Evolutionary conservation across 2,113 vertebrate genomes (phyloP).

Genomic region (Todiramphus saurophagus): DNA sequence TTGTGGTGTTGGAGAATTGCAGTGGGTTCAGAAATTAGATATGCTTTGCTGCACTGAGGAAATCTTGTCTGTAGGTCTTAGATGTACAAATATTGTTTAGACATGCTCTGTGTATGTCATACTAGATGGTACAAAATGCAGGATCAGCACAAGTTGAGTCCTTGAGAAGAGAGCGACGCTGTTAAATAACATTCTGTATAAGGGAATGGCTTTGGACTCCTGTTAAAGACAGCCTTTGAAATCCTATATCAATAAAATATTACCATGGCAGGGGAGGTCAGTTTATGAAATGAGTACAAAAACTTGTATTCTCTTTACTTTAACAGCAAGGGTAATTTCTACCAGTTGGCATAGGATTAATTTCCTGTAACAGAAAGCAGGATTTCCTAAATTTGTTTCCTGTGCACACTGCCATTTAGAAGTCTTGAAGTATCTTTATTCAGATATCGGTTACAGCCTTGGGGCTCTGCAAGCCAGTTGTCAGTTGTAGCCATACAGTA

Average conservation of each 20-base stretch:
- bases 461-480: constrained; percentile 45
- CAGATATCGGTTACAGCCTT: constrained; percentile 70
- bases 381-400: constrained; percentile 87
- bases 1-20: neutral
- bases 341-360: constrained; percentile 71
- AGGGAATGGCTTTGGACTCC: constrained; percentile 27
- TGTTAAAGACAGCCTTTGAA: constrained; percentile 67
- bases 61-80: constrained; percentile 40
- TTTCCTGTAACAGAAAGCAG: constrained; percentile 85
- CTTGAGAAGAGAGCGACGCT: constrained; percentile 10
- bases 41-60: neutral
- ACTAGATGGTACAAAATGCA: constrained; percentile 2
- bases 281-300: constrained; percentile 57
- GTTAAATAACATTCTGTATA: constrained; percentile 43
- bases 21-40: constrained; percentile 37
- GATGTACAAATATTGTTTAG: neutral
- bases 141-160: neutral
- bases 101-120: neutral
- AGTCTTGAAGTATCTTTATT: constrained; percentile 67
- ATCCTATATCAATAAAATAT: constrained; percentile 65
- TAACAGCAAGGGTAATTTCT: constrained; percentile 65
- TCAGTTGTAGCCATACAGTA: constrained; percentile 59
- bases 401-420: constrained; percentile 59
- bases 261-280: constrained; percentile 57
- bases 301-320: constrained; percentile 50